phyloP scores from a whole-genome alignment of 2,888 invertebrate species.

The Formica aserva region DNA sequence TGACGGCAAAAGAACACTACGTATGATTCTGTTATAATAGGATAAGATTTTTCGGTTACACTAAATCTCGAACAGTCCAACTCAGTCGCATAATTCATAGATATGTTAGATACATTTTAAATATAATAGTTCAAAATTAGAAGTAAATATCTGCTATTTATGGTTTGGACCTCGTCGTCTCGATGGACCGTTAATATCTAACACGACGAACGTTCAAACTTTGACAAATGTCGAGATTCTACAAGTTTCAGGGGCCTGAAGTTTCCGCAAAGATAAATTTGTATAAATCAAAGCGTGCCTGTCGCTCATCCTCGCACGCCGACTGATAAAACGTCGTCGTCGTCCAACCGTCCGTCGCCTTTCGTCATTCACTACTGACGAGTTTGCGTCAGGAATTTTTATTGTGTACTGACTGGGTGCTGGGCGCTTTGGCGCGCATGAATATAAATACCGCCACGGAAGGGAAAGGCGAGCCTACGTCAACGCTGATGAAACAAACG shows the following conservation, averaged over 20 bases:
- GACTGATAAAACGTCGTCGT: conserved; percentile 59
- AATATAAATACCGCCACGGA: conserved; percentile 77
- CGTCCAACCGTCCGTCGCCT: conserved; percentile 48
- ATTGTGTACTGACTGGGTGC: conserved; percentile 72
- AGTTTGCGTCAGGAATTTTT: conserved; percentile 72
- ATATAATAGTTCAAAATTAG: not conserved
- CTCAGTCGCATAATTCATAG: too few species aligned
- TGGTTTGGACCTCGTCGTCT: not conserved
- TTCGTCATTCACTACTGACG: conserved; percentile 56
- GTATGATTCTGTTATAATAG: too few species aligned
- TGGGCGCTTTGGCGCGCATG: conserved; percentile 68
- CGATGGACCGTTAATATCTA: not conserved
- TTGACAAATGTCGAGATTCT: not conserved
- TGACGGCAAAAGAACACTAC: too few species aligned
- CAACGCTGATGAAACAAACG: conserved; percentile 74
- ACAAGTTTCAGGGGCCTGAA: not conserved
- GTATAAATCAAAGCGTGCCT: conserved; percentile 32
- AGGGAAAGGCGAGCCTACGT: conserved; percentile 68
- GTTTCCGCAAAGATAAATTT: conserved; percentile 17
- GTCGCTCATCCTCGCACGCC: not conserved
- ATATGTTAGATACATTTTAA: too few species aligned
- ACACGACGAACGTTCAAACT: not conserved
- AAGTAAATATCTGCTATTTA: not conserved
- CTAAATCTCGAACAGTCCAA: too few species aligned
- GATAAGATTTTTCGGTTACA: too few species aligned